Conservation (phyloP, 1,140 invertebrate species). For the Danaus plexippus region DNA sequence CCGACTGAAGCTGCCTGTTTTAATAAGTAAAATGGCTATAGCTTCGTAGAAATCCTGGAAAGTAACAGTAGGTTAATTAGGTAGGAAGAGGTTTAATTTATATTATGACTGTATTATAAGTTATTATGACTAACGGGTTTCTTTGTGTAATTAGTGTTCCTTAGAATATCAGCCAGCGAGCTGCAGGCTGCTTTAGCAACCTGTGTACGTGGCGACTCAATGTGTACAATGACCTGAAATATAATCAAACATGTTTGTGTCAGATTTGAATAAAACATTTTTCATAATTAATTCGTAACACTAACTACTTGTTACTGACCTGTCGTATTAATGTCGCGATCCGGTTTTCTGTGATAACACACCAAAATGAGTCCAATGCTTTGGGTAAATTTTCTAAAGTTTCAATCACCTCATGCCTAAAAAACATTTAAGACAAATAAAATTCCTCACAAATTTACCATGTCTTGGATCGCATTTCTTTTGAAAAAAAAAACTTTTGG, state of each 20-base stretch:
- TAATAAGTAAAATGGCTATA: conserved; percentile 42
- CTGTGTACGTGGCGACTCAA: conserved; percentile 53
- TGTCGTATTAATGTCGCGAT: conserved; percentile 51
- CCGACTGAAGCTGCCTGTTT: conserved; percentile 52
- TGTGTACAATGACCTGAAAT: conserved; percentile 34
- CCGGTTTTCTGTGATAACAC: conserved; percentile 35
- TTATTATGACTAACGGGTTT: conserved; percentile 39
- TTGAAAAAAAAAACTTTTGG: no score
- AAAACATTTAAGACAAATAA: conserved; percentile 1
- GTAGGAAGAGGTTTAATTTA: no score
- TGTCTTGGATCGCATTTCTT: no score
- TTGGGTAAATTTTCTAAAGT: conserved; percentile 44
- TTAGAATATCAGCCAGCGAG: conserved; percentile 42
- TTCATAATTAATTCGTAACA: no score
- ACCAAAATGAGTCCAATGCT: conserved; percentile 45
- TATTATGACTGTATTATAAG: neutral
- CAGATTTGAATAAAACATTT: no score
- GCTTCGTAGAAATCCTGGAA: conserved; percentile 57
- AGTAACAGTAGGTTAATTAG: neutral
- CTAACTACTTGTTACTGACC: no score
- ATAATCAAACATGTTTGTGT: no score
- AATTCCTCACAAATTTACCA: no score
- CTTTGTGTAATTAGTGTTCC: conserved; percentile 58
- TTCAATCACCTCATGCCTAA: conserved; percentile 43
- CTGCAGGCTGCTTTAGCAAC: conserved; percentile 44